phyloP scores from a whole-genome alignment of 2,113 vertebrate species.

The Equus quagga region DNA sequence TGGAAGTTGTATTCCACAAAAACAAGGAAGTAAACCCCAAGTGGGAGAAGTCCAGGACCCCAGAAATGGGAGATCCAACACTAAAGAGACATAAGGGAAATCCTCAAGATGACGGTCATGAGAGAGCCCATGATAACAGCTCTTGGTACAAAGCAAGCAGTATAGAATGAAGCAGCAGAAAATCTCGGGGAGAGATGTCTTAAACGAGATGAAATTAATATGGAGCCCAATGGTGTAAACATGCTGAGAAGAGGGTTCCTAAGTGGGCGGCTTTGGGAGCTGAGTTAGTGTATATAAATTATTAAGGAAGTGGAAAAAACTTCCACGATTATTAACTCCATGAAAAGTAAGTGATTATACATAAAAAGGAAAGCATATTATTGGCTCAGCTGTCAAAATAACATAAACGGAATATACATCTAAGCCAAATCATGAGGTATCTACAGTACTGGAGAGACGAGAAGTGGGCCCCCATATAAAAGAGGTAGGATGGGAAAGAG shows the following conservation, averaged over 20 bases:
- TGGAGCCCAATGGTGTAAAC: background rate
- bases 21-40: background rate
- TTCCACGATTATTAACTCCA: background rate
- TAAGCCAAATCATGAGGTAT: background rate
- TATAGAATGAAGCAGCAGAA: background rate
- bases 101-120: background rate
- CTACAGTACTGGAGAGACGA: background rate
- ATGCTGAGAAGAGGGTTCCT: background rate
- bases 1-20: background rate
- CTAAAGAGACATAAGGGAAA: background rate
- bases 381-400: slow-evolving; percentile 7
- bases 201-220: background rate
- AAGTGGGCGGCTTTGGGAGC: background rate
- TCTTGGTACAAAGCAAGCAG: background rate
- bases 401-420: background rate
- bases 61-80: background rate
- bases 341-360: background rate
- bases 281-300: background rate
- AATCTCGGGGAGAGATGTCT: background rate
- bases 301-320: background rate
- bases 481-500: background rate
- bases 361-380: background rate
- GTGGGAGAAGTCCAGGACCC: background rate
- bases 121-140: background rate
- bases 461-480: background rate